Base-by-base conservation (phyloP, 1,140 invertebrate species). In the Drosophila willistoni region DNA sequence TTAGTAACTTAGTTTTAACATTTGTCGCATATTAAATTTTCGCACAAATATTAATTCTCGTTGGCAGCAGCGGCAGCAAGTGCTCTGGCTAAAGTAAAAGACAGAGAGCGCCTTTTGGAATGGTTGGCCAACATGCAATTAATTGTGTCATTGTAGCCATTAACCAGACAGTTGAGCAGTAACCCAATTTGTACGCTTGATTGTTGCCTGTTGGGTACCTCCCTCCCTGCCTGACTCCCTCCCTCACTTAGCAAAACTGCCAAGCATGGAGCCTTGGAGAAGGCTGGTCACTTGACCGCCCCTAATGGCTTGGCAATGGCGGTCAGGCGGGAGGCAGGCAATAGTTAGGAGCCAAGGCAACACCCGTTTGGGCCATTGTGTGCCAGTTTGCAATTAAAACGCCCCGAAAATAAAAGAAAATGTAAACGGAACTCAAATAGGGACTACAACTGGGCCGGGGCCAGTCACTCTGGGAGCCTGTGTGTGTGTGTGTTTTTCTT, bases 151-250 rank as follows among this genome's bases (percentile, higher is more conserved):
- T 86, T 86, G 79, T 87, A 87, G 76, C 83, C 83, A 86, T 86
- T 86, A 86, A 86, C 83, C 83, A 87, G 83, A 86, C 83, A 86
- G 83, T 86, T 86, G 83, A 86, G 83, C 83, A 86, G 83, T 87
- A 87, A 86, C 83, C 83, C 83, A 86, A 86, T 86, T 86, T 86
- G 83, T 79, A 79, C 75, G 79, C 79, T 68, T 86, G 83, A 86
- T 86, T 87, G 80, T 81, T 60, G 78, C 57, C 36, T 39, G 10
- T 36, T 36, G 34, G 34, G 9, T 36, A 3, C 55, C 44, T 25
- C 17, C 12, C 36, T 39, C 12, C 36, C 12, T 39, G 17, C 44
- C 44, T 39, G 17, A 17, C 44, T 10, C 17, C 14, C 19, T 22
- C 17, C 7, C 10, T 51, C 17, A 12, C 44, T 22, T 12, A 12